Evolutionary conservation across 2,113 vertebrate genomes (phyloP).

Genomic region (Chaenogobius annularis): DNA sequence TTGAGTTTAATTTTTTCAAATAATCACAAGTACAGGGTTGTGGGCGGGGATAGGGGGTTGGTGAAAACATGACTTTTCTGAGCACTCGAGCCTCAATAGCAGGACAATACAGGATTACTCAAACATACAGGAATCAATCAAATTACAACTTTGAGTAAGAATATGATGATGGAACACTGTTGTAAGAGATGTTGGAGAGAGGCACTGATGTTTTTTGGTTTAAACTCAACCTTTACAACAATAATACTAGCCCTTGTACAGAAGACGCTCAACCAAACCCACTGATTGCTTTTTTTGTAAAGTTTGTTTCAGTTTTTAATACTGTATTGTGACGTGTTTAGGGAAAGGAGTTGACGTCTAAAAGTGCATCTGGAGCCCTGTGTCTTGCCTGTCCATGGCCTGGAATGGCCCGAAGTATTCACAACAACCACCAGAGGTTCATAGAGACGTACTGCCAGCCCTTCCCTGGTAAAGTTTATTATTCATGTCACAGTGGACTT

Average conservation of each 20-base stretch:
- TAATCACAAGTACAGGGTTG: too few relatives aligned
- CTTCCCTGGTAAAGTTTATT: slow-evolving; percentile 71
- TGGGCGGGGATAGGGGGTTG: too few relatives aligned
- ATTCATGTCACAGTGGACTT: background rate
- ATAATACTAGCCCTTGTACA: background rate
- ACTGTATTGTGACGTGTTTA: slow-evolving; percentile 35
- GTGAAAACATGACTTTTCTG: too few relatives aligned
- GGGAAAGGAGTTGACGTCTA: slow-evolving; percentile 73
- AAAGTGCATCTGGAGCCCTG: slow-evolving; percentile 76
- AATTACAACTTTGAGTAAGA: too few relatives aligned
- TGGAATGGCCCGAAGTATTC: slow-evolving; percentile 81
- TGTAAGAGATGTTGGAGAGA: slow-evolving; percentile 37
- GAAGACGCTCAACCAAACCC: slow-evolving; percentile 2
- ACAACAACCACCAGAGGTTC: slow-evolving; percentile 80
- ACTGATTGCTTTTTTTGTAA: background rate
- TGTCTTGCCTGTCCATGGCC: slow-evolving; percentile 83
- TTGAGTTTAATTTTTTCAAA: too few relatives aligned
- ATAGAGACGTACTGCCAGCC: slow-evolving; percentile 78
- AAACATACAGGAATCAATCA: too few relatives aligned
- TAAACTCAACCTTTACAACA: slow-evolving; percentile 3
- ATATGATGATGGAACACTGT: too few relatives aligned
- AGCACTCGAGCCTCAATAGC: too few relatives aligned
- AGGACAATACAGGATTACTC: too few relatives aligned
- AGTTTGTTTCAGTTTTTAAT: background rate
- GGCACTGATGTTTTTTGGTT: slow-evolving; percentile 16